Evolutionary conservation across 2,888 invertebrate genomes (phyloP), one percentile per base, ranked within the genome.

Genomic region (Nematopogon swammerdamellus): DNA sequence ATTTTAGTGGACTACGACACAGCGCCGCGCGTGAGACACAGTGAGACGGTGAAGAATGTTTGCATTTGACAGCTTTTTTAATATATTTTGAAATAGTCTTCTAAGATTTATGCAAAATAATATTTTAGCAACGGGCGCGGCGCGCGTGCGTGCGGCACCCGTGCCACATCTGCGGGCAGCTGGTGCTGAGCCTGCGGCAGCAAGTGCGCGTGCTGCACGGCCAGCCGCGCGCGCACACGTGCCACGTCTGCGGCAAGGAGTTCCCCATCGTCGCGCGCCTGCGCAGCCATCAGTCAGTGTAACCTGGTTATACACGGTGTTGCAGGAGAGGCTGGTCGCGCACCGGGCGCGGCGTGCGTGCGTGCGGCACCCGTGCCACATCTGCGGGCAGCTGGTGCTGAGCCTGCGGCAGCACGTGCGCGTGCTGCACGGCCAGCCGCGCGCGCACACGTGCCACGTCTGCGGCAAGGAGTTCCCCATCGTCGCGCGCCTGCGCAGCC

Each of bases 391-490:
- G 54, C 63, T 77, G 1, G 77, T 77, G 44, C 59, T 74, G 44
- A 74, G 69, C 56, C 75, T 79, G 47, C 61, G 70, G 3, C 74
- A 74, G 49, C 77, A 79, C 55, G 74, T 74, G 74, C 66, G 74
- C 0, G 68, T 72, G 51, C 70, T 70, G 46, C 79, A 77, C 60
- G 75, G 75, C 57, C 68, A 74, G 54, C 57, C 56, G 3, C 63
- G 63, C 25, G 60, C 63, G 6, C 75, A 77, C 55, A 72, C 68
- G 56, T 79, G 79, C 47, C 64, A 68, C n/a, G 70, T 70, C 0
- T 77, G 79, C 50, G 70, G 70, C 49, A 79, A 76, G 54, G 74
- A 76, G 61, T 79, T 79, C 59, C 72, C 75, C 1, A 67, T 74
- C 47, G 63, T 73, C 18, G 76, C 79, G 6, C 58, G 79, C 44